These are phyloP conservation scores for Pyrgus malvae DNA, from an alignment of 2,888 invertebrate genomes.

Conservation along the genomic window DNA sequence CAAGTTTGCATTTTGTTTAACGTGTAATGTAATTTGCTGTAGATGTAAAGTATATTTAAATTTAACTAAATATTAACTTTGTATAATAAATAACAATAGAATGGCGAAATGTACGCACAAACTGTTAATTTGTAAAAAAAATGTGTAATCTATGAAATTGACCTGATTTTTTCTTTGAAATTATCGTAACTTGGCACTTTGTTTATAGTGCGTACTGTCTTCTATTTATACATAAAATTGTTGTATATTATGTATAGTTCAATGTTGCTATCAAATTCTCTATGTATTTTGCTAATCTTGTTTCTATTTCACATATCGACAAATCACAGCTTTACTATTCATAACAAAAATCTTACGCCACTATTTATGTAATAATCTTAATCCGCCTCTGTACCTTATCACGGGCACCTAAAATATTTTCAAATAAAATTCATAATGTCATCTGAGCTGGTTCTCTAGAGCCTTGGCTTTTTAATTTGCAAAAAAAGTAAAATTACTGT, in stretches of 20 bases:
- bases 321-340: slow-evolving; percentile 21
- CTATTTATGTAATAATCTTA: slow-evolving; percentile 15
- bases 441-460: slow-evolving; percentile 14
- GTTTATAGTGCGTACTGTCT: slow-evolving; percentile 39
- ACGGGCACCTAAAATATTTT: slow-evolving; percentile 3
- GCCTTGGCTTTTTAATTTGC: slow-evolving; percentile 8
- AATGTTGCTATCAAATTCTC: slow-evolving; percentile 37
- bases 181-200: slow-evolving; percentile 12
- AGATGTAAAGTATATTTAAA: slow-evolving; percentile 46
- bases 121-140: slow-evolving; percentile 34
- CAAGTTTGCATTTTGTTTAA: slow-evolving; percentile 71
- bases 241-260: slow-evolving; percentile 63
- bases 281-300: slow-evolving; percentile 23
- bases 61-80: slow-evolving; percentile 42
- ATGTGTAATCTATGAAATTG: not conserved
- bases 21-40: slow-evolving; percentile 58
- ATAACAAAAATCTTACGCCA: slow-evolving; percentile 14
- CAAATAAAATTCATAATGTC: not conserved
- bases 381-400: slow-evolving; percentile 24
- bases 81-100: slow-evolving; percentile 36
- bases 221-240: slow-evolving; percentile 37
- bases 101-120: slow-evolving; percentile 35
- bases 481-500: slow-evolving; percentile 7
- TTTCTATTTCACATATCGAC: slow-evolving; percentile 26
- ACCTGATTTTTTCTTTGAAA: not conserved